Conservation (phyloP, 2,113 vertebrate species). For the Callionymus lyra region DNA sequence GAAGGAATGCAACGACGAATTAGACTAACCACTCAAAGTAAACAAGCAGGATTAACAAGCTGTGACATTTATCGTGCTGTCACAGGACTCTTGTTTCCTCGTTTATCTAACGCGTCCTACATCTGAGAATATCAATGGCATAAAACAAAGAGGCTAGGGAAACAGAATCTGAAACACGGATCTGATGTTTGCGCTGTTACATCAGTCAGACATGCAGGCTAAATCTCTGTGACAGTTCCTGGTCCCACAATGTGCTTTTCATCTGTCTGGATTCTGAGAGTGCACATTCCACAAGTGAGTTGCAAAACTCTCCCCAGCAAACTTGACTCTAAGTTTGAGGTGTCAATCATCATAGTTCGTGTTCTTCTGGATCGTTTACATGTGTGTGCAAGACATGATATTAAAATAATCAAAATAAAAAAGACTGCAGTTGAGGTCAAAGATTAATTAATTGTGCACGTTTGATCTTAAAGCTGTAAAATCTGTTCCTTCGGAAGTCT, state of each 20-base stretch:
- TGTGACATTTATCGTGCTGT: background rate
- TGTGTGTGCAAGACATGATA: constrained; percentile 6
- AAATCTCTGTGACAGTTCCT: constrained; percentile 11
- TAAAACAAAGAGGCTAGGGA: constrained; percentile 4
- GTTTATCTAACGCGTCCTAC: background rate
- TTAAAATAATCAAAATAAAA: background rate
- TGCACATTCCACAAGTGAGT: constrained; percentile 5
- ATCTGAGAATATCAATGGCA: background rate
- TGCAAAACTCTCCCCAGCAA: background rate
- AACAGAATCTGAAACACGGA: constrained; percentile 1
- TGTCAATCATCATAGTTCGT: background rate
- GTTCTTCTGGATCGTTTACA: background rate
- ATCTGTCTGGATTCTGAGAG: constrained; percentile 5
- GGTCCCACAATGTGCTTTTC: constrained; percentile 12
- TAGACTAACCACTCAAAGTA: constrained; percentile 8
- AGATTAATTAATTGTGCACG: too few relatives aligned
- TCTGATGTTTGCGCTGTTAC: constrained; percentile 9
- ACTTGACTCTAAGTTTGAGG: background rate
- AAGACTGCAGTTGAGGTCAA: background rate
- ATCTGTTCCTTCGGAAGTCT: too few relatives aligned
- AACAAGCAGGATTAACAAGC: constrained; percentile 1
- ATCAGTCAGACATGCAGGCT: constrained; percentile 10
- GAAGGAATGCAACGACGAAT: constrained; percentile 11
- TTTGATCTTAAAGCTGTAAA: too few relatives aligned
- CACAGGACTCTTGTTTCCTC: background rate